These are phyloP conservation scores for Microcebus jonahi DNA, from an alignment of 2,113 vertebrate genomes.

Conservation along the genomic window DNA sequence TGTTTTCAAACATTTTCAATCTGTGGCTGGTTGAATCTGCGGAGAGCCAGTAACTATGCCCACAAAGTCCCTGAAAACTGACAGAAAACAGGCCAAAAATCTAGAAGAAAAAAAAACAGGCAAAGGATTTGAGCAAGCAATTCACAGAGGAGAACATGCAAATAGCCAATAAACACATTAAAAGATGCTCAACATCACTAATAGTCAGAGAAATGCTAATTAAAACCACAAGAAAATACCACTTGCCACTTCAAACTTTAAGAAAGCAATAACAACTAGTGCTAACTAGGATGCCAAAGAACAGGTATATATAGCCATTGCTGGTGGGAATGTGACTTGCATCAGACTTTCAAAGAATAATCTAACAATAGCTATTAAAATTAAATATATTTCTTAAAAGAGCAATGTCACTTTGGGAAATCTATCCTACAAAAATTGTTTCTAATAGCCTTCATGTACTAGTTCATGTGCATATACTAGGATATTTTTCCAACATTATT, in stretches of 20 bases:
- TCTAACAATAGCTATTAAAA: not conserved
- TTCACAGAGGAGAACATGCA: not conserved
- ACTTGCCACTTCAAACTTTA: constrained; percentile 23
- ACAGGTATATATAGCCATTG: not conserved
- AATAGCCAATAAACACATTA: not conserved
- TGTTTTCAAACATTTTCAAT: not conserved
- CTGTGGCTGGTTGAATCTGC: not conserved
- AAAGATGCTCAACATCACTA: constrained; percentile 35
- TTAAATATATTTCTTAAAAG: not conserved
- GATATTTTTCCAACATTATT: constrained; percentile 16
- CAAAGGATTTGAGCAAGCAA: not conserved
- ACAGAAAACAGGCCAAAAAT: not conserved
- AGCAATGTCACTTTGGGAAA: not conserved
- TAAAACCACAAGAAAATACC: not conserved
- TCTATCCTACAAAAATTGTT: not conserved
- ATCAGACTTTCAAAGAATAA: constrained; percentile 18
- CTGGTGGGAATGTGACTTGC: not conserved
- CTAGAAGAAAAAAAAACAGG: not conserved
- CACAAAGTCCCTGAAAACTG: not conserved
- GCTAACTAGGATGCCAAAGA: not conserved
- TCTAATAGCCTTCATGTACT: not conserved
- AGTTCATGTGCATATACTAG: not conserved
- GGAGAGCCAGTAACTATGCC: not conserved
- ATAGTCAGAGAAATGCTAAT: not conserved
- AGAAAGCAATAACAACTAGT: not conserved